Conservation (phyloP, 2,797 vertebrate species). For the Picus viridis region DNA sequence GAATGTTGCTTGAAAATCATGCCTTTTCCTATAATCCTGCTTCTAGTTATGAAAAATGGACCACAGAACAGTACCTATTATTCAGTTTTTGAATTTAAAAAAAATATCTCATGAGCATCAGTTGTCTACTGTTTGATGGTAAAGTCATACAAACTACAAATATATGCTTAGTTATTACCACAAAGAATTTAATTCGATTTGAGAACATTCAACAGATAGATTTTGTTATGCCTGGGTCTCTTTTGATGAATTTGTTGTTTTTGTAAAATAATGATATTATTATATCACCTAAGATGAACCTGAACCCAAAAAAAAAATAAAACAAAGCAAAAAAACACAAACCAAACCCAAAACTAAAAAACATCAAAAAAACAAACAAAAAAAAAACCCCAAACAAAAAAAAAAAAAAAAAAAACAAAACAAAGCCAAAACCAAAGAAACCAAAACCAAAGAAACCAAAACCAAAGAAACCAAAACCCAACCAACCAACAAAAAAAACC, state of each 20-base stretch:
- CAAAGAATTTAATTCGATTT: background rate
- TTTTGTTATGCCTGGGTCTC: background rate
- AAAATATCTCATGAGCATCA: background rate
- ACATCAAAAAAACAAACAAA: too few relatives aligned
- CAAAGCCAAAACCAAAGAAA: too few relatives aligned
- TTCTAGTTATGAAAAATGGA: background rate
- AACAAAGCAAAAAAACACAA: too few relatives aligned
- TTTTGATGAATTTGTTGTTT: background rate
- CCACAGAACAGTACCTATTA: background rate
- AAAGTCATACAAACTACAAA: background rate
- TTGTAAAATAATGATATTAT: background rate
- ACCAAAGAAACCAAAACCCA: too few relatives aligned
- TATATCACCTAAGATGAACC: background rate
- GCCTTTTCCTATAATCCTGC: background rate
- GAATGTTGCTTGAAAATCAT: background rate
- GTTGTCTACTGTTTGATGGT: background rate
- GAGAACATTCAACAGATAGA: background rate
- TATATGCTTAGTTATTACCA: rapidly evolving
- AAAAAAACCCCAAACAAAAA: too few relatives aligned
- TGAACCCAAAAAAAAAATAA: background rate
- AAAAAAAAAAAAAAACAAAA: background rate
- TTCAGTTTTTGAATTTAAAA: background rate
- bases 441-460: too few relatives aligned
- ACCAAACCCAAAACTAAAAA: background rate
- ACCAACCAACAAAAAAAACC: background rate